Evolutionary conservation across 2,113 vertebrate species (phyloP).

Genomic region (Hippocampus mohnikei): DNA sequence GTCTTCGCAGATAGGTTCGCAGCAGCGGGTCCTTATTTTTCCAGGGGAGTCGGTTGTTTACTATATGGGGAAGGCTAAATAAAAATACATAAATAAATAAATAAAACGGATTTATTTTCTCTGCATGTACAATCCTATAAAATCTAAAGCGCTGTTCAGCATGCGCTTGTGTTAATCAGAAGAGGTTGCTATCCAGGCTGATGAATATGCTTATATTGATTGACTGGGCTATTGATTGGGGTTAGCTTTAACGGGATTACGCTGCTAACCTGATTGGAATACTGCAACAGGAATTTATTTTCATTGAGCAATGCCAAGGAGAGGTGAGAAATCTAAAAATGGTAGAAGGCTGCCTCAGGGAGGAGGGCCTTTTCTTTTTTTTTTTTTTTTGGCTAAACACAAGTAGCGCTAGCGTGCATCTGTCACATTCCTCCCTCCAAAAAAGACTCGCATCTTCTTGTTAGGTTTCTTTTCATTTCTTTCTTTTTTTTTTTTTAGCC

Average conservation of each 20-base stretch:
- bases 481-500: not conserved
- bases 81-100: not conserved
- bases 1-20: not conserved
- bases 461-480: conserved; percentile 28
- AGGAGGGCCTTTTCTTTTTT: conserved; percentile 26
- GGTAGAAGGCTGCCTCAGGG: not conserved
- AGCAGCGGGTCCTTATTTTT: not conserved
- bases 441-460: conserved; percentile 39
- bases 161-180: conserved; percentile 23
- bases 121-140: conserved; percentile 6
- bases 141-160: not conserved
- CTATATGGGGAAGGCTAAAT: no score
- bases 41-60: not conserved
- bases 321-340: no score
- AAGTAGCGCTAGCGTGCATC: conserved; percentile 32
- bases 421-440: conserved; percentile 59
- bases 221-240: conserved; percentile 58
- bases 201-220: conserved; percentile 64
- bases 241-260: conserved; percentile 68
- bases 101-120: not conserved
- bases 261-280: conserved; percentile 65
- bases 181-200: conserved; percentile 43
- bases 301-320: conserved; percentile 12
- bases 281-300: conserved; percentile 54
- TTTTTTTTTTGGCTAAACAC: conserved; percentile 22